Conservation (phyloP, 2,888 invertebrate species). For the Agapostemon virescens region DNA sequence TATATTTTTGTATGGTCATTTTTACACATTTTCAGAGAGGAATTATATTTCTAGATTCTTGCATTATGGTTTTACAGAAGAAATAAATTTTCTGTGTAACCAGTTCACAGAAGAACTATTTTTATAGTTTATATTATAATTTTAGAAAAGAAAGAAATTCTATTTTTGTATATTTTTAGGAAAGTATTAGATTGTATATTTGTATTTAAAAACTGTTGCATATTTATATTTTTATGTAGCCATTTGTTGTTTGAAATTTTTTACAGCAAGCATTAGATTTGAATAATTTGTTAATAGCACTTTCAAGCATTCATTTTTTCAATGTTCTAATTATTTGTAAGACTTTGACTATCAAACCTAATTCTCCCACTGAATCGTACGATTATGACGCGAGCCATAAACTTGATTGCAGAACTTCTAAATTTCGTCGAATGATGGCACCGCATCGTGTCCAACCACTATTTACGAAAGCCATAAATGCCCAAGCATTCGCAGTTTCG, state of each 20-base stretch:
- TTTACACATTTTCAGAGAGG: not conserved
- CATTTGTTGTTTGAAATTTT: too few species aligned
- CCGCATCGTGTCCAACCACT: not conserved
- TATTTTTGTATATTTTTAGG: too few species aligned
- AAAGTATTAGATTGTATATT: too few species aligned
- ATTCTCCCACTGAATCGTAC: not conserved
- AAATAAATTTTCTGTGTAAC: too few species aligned
- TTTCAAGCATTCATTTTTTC: not conserved
- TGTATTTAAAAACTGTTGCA: too few species aligned
- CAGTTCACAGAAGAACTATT: too few species aligned
- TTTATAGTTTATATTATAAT: too few species aligned
- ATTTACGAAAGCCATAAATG: not conserved
- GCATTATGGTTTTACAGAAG: too few species aligned
- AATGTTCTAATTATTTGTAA: too few species aligned
- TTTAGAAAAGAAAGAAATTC: too few species aligned
- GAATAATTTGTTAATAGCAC: not conserved
- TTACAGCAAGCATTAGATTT: too few species aligned
- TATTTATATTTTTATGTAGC: too few species aligned
- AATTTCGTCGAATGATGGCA: conserved; percentile 3
- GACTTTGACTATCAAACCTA: not conserved
- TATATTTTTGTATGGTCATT: not conserved
- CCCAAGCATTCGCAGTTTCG: not conserved
- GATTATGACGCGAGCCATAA: not conserved
- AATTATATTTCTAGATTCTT: not conserved
- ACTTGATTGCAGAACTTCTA: not conserved